Conservation (phyloP, 2,888 invertebrate species). For the Dilophus febrilis region DNA sequence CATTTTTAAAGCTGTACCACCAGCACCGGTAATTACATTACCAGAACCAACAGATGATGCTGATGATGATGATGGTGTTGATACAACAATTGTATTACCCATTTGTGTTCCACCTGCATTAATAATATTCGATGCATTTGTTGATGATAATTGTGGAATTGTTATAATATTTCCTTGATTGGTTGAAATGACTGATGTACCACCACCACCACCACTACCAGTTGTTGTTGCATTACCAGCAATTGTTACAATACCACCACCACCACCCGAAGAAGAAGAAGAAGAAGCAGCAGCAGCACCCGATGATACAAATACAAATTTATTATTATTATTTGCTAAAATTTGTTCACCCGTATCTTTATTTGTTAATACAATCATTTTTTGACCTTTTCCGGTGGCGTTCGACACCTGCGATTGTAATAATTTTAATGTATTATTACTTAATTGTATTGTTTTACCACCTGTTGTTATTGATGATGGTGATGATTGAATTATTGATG, state of each 20-base stretch:
- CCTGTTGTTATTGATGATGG: conserved; percentile 32
- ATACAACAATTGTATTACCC: conserved; percentile 34
- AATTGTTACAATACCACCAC: conserved; percentile 43
- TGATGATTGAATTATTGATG: conserved; percentile 31
- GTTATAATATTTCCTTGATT: too few relatives aligned
- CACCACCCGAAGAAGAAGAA: too few relatives aligned
- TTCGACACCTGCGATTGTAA: conserved; percentile 40
- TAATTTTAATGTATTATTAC: conserved; percentile 62
- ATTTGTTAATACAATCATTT: conserved; percentile 29
- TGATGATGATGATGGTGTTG: too few relatives aligned
- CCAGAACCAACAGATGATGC: too few relatives aligned
- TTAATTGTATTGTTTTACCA: conserved; percentile 43
- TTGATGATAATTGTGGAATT: conserved; percentile 17
- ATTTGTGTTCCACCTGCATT: conserved; percentile 2
- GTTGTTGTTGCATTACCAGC: conserved; percentile 40
- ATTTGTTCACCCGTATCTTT: conserved; percentile 29
- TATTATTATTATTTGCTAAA: conserved; percentile 30
- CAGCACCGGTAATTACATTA: too few relatives aligned
- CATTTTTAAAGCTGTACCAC: conserved; percentile 31
- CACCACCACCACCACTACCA: conserved; percentile 12
- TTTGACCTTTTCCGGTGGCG: conserved; percentile 8
- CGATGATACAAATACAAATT: conserved; percentile 62
- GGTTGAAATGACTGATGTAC: too few relatives aligned
- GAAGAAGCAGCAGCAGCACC: too few relatives aligned
- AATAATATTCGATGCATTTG: conserved; percentile 20